A percentile compares a stretch with the other conserved stretches of the same genome.
Evolutionary conservation across 2,797 vertebrate genomes (phyloP).

Genomic region (Takifugu ocellatus): DNA sequence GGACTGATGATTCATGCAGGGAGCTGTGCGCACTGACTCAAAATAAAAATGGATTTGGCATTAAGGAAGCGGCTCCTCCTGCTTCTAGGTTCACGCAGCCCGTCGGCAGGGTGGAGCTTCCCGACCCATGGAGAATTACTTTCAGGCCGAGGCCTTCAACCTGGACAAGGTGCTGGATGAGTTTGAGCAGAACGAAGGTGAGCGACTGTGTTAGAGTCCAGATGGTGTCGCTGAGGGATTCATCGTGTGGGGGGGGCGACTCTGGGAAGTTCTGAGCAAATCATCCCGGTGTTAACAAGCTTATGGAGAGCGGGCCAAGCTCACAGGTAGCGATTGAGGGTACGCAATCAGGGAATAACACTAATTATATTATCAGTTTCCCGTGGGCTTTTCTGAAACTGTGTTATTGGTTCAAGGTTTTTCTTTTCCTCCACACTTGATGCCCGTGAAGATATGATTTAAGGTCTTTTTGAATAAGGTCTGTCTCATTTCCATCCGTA

Average conservation of each 20-base stretch:
- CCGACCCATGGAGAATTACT: conserved; percentile 99
- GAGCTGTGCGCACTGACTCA: conserved; percentile 13
- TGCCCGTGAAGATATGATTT: conserved; percentile 10
- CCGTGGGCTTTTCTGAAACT: conserved; percentile 37
- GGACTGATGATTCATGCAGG: neutral
- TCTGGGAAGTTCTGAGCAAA: conserved; percentile 7
- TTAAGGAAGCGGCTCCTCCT: conserved; percentile 14
- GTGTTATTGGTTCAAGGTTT: conserved; percentile 41
- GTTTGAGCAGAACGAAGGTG: conserved; percentile 99
- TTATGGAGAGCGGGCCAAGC: conserved; percentile 28
- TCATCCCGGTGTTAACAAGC: conserved; percentile 7
- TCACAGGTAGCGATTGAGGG: conserved; percentile 42
- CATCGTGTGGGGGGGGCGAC: neutral
- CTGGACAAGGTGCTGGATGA: conserved; percentile 99
- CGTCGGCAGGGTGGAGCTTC: conserved; percentile 78
- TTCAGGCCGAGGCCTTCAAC: conserved; percentile 99
- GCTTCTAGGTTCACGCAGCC: conserved; percentile 65
- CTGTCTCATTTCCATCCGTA: conserved; percentile 8
- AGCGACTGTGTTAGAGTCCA: conserved; percentile 27
- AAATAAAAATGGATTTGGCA: neutral
- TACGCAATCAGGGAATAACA: conserved; percentile 42
- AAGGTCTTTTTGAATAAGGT: conserved; percentile 2
- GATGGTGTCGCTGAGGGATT: neutral
- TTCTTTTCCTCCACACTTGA: conserved; percentile 17
- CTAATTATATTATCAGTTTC: conserved; percentile 62